Conservation (phyloP, 2,888 invertebrate genomes). For the Brenthis ino region DNA sequence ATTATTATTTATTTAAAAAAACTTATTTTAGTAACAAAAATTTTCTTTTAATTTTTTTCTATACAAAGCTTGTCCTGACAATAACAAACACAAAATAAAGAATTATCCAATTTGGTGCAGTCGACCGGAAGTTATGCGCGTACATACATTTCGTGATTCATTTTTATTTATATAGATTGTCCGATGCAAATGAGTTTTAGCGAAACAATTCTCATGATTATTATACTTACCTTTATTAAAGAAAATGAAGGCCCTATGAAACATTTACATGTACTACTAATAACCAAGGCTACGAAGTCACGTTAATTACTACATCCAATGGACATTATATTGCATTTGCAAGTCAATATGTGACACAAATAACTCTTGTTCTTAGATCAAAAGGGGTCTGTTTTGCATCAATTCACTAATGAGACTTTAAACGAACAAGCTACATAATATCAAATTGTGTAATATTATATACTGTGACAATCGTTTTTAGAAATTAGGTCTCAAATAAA, state of each 20-base stretch:
- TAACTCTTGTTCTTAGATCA: slow-evolving; percentile 12
- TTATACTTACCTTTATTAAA: background rate
- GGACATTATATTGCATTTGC: slow-evolving; percentile 12
- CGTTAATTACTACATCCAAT: slow-evolving; percentile 17
- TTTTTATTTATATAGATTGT: too few relatives aligned
- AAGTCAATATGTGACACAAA: slow-evolving; percentile 17
- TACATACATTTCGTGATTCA: too few relatives aligned
- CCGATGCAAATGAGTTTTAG: background rate
- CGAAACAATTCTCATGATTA: background rate
- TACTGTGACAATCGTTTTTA: slow-evolving; percentile 20
- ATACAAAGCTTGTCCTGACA: too few relatives aligned
- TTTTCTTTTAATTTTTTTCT: too few relatives aligned
- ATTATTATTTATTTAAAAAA: too few relatives aligned
- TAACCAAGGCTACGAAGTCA: slow-evolving; percentile 13
- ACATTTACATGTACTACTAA: slow-evolving; percentile 6
- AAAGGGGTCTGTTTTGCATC: slow-evolving; percentile 18
- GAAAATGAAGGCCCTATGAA: slow-evolving; percentile 2
- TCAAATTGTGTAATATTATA: slow-evolving; percentile 18
- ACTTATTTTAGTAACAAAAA: too few relatives aligned
- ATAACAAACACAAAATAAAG: too few relatives aligned
- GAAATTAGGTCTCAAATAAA: slow-evolving; percentile 26
- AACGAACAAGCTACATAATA: slow-evolving; percentile 15
- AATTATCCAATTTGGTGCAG: too few relatives aligned
- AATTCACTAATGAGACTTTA: slow-evolving; percentile 7
- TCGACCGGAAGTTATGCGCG: too few relatives aligned